Conservation (phyloP, 1,140 invertebrate genomes). For the Akabosia matsudoensis region DNA sequence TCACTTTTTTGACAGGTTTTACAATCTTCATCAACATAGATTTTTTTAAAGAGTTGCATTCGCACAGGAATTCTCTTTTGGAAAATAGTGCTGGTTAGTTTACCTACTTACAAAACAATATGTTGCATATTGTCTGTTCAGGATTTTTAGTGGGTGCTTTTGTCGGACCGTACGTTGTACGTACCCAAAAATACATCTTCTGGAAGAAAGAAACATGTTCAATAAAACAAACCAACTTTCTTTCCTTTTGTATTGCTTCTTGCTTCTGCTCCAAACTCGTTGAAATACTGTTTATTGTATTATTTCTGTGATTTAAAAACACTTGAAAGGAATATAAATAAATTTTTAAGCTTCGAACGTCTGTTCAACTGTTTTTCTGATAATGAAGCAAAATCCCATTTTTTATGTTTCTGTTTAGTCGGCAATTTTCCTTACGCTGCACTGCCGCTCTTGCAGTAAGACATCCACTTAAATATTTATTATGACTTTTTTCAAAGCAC, state of each 20-base stretch:
- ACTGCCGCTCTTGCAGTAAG: background rate
- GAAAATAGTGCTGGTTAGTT: no score
- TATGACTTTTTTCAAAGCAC: background rate
- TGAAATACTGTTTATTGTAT: background rate
- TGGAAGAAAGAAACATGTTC: background rate
- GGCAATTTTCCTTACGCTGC: no score
- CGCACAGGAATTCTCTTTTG: background rate
- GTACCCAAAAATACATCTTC: background rate
- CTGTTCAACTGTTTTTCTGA: background rate
- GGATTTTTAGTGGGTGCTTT: no score
- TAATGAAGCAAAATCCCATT: no score
- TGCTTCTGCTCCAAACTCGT: no score
- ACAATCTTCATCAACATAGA: background rate
- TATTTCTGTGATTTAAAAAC: background rate
- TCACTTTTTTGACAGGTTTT: constrained; percentile 17
- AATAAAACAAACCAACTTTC: background rate
- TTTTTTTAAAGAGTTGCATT: background rate
- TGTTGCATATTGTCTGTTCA: no score
- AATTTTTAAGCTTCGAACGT: background rate
- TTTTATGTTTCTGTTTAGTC: no score
- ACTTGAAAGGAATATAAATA: background rate
- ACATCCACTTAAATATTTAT: constrained; percentile 11
- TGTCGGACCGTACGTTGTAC: background rate
- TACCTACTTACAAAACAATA: no score
- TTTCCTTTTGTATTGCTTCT: background rate